These are phyloP conservation scores for Brachylomia viminalis DNA, from an alignment of 2,888 invertebrate species.

Conservation along the genomic window DNA sequence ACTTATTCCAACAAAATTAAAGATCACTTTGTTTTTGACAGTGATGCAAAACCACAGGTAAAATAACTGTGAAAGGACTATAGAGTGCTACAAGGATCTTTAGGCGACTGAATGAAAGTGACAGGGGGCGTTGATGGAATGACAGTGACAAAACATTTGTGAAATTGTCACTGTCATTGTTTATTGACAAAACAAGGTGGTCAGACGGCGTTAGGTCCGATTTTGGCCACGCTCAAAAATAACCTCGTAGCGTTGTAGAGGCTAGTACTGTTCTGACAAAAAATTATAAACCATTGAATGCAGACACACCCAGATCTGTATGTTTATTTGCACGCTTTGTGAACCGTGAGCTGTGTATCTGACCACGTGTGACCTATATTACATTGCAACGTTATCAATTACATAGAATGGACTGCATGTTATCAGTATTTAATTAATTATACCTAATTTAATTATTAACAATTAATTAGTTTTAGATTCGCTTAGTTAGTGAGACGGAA, in stretches of 20 bases:
- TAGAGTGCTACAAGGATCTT: too few relatives aligned
- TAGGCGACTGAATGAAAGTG: not conserved
- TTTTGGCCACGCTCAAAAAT: not conserved
- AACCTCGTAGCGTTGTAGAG: not conserved
- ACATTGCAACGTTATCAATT: conserved; percentile 45
- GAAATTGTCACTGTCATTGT: not conserved
- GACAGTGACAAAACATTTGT: not conserved
- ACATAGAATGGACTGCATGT: conserved; percentile 13
- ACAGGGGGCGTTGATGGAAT: not conserved
- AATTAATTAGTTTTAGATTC: conserved; percentile 9
- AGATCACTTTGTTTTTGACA: too few relatives aligned
- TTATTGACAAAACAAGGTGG: not conserved
- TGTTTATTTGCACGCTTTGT: conserved; percentile 32
- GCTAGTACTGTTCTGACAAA: not conserved
- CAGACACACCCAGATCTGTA: conserved; percentile 8
- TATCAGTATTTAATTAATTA: conserved; percentile 27
- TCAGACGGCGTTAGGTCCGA: not conserved
- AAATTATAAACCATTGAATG: conserved; percentile 3
- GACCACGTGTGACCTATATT: conserved; percentile 52
- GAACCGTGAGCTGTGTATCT: conserved; percentile 24
- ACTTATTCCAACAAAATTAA: too few relatives aligned
- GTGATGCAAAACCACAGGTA: too few relatives aligned
- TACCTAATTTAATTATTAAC: not conserved
- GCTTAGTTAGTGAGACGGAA: not conserved
- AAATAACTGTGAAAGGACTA: too few relatives aligned